Base-by-base conservation (phyloP, 2,797 vertebrate species). In the Enoplosus armatus region DNA sequence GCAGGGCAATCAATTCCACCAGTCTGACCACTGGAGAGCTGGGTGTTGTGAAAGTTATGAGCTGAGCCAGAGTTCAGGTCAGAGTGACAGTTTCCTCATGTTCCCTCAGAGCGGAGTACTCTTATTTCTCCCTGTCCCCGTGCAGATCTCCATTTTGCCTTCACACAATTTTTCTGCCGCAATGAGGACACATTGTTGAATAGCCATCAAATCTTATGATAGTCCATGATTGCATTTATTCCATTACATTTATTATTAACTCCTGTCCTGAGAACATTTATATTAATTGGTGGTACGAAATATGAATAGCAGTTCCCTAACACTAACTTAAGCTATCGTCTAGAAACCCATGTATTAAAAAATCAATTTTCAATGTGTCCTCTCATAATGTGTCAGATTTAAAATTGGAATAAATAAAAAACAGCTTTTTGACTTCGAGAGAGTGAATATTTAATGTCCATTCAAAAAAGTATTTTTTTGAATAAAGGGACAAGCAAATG, bases 1-100 rank as follows among this genome's bases (percentile, higher is more conserved):
- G 88, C 77, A 86, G 87, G 83, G 83, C 85, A 93, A 95, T 95
- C 90, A 85, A 91, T 94, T 92, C 81, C 82, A 68, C 75, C 85
- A 58, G 77, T 75, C 79, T 62, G 78, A 88, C 85, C 83, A 72
- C 51, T 58, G 68, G 37, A 82, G 82, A 77, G 88, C 65, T 51
- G 80, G 77, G 63, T 72, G 80, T 63, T 81, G 77, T 62, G 77
- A 83, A 86, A 86, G 85, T 85, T 86, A 88, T 75, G 80, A 91
- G 75, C 60, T 62, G 56, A 89, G 74, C 59, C 33, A 20, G 62
- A 82, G 84, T 77, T 83, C 75, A 87, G 75, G 68, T 75, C 73
- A 55, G 33, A 79, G 60, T 1, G 9, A 72, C 77, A 79, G 60
- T 80, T 81, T 84, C 73, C 56, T 55, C 8, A 2, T 50, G 60